phyloP scores from a whole-genome alignment of 2,113 vertebrate species.

The Campylomormyrus tamandua region DNA sequence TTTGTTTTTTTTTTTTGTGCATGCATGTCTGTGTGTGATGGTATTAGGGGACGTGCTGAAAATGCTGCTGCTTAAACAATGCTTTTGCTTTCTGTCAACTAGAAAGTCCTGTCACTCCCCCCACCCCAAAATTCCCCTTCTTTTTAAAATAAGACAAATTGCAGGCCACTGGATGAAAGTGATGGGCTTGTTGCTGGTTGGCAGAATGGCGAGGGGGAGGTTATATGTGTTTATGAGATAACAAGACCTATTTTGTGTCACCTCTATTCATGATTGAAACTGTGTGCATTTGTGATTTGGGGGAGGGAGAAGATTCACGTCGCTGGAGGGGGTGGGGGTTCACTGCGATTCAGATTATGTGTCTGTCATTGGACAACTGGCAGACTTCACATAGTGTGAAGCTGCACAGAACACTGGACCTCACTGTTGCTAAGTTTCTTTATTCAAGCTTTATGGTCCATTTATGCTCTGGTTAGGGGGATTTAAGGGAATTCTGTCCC shows the following conservation, averaged over 20 bases:
- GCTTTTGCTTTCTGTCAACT: background rate
- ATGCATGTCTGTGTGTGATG: background rate
- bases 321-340: conserved; percentile 2
- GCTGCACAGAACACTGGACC: background rate
- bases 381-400: background rate
- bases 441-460: background rate
- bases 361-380: background rate
- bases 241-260: background rate
- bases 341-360: background rate
- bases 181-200: background rate
- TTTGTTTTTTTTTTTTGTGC: background rate
- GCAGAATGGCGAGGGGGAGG: background rate
- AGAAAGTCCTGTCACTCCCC: background rate
- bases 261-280: conserved; percentile 5
- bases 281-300: conserved; percentile 14
- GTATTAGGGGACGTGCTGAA: background rate
- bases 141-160: conserved; percentile 1
- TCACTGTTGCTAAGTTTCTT: background rate
- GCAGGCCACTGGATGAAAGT: conserved; percentile 1
- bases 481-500: background rate
- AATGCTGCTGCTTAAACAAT: background rate
- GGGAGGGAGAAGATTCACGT: conserved; percentile 6
- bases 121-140: background rate
- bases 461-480: background rate
- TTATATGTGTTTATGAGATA: conserved; percentile 14